Base-by-base conservation (phyloP, 2,888 invertebrate species). In the Oegoconia quadripuncta region DNA sequence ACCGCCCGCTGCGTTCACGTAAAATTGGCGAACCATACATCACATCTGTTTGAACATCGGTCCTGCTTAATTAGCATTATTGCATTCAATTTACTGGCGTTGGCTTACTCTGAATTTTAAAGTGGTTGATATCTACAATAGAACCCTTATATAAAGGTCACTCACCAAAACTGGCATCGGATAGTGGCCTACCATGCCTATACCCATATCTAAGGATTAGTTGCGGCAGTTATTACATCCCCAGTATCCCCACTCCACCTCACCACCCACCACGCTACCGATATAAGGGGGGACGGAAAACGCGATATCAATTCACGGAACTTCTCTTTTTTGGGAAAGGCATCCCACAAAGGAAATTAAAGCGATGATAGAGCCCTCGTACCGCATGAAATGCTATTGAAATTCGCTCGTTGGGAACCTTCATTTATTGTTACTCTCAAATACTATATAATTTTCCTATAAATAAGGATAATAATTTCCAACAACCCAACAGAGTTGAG, bases 291-390 rank as follows among this genome's bases (percentile, higher is more conserved):
- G 58, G 62, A 74, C 64, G 68, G 59, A 56, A 73, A 75, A 66
- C 55, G 59, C 66, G 72, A 77, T 75, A 77, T 71, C 69, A 66
- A 71, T 74, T 66, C 65, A 54, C 52, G 60, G 60, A 73, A 68
- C 51, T 71, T 68, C 55, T 67, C 55, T 64, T 69, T 64, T 42
- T 67, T 59, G 53, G 51, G 47, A 50, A 53, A 39, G 34, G 38
- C 37, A 40, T 46, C 48, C 46, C 55, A 44, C 48, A 52, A 51
- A 57, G 61, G 62, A 75, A 71, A 75, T 75, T 74, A 70, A 74
- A 68, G 57, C 57, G 58, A 48, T n/a, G 23, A 15, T 6, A 27
- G 13, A 13, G 14, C 3, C 12, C n/a, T n/a, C n/a, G n/a, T n/a
- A n/a, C n/a, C n/a, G n/a, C n/a, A n/a, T n/a, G n/a, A n/a, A n/a